Evolutionary conservation across 2,888 invertebrate genomes (phyloP), one percentile per base, ranked within the genome.

Genomic region (Pammene fasciana): DNA sequence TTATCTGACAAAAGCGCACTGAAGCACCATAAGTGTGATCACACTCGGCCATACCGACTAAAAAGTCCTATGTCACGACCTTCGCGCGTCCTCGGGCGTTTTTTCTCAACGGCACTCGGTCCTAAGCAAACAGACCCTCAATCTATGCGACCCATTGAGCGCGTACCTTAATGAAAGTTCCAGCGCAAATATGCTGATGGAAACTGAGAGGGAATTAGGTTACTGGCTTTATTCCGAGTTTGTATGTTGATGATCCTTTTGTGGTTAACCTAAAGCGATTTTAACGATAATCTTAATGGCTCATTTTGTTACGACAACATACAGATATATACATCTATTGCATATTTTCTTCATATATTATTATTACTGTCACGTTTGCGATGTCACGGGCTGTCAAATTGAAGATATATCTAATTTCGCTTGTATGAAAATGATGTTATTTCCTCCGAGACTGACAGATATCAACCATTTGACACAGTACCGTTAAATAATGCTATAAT

Each of bases 131-230:
- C 65, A 65, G 4, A 10, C 45, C 52, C 16, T 38, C 68, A 65
- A 70, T 65, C 67, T 59, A 52, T 52, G 60, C 68, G 68, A 36
- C 41, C 65, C 57, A 70, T 68, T 64, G 59, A 41, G 45, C 64
- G 57, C 50, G 61, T 18, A 61, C 68, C 46, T 59, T 70, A 70
- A 70, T 70, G 65, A 70, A 70, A 54, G 68, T 70, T 56, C 68
- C 41, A 16, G 52, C 16, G 67, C 64, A 68, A 68, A 68, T 64
- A 68, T 62, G 50, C 55, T 68, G 48, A 68, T 68, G 68, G 41
- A 66, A 43, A 50, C 41, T 41, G 68, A 56, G 56, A 62, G 48
- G 56, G 55, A 60, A 67, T 67, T 60, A 54, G 13, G 54, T 60
- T 57, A 16, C 55, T 48, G 13, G 61, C 38, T 50, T 50, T 50